These are phyloP conservation scores for Copidosoma aretas DNA, from an alignment of 2,888 invertebrate species.

Conservation along the genomic window DNA sequence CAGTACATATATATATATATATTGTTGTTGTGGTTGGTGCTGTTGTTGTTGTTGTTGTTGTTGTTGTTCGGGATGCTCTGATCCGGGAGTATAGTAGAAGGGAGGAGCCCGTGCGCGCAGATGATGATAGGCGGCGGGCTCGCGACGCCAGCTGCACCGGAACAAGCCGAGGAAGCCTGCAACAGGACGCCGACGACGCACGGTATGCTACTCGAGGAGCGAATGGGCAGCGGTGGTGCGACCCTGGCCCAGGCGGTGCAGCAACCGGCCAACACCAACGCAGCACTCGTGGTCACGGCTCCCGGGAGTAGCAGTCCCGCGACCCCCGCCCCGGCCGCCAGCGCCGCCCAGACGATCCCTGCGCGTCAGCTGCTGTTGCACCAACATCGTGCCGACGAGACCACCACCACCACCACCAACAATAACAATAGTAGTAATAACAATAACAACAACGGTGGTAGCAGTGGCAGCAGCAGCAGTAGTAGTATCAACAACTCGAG, in stretches of 20 bases:
- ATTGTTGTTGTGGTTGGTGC: no score
- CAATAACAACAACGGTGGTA: not conserved
- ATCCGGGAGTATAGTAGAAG: no score
- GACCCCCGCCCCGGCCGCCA: not conserved
- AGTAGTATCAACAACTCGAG: not conserved
- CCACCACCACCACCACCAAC: not conserved
- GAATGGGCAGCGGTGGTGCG: conserved; percentile 21
- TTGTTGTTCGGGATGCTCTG: no score
- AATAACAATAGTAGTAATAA: conserved; percentile 1
- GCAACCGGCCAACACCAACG: not conserved
- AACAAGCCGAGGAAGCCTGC: conserved; percentile 23
- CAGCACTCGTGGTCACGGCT: conserved; percentile 7
- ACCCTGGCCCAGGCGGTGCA: conserved; percentile 1
- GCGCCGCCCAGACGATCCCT: not conserved
- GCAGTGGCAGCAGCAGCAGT: conserved; percentile 5
- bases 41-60: no score
- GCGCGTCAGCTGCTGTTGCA: no score
- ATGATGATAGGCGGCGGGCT: conserved; percentile 40
- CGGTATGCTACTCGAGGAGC: conserved; percentile 24
- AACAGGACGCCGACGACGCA: not conserved
- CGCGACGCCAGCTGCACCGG: conserved; percentile 33
- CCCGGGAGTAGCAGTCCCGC: conserved; percentile 20
- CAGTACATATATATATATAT: no score
- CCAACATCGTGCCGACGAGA: not conserved
- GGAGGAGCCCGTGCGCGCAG: conserved; percentile 2